A percentile compares a stretch with the other conserved stretches of the same genome.
Evolutionary conservation across 35 echinoderm and acorn worm species (phyloP).

Genomic region (Apostichopus parvimensis): DNA sequence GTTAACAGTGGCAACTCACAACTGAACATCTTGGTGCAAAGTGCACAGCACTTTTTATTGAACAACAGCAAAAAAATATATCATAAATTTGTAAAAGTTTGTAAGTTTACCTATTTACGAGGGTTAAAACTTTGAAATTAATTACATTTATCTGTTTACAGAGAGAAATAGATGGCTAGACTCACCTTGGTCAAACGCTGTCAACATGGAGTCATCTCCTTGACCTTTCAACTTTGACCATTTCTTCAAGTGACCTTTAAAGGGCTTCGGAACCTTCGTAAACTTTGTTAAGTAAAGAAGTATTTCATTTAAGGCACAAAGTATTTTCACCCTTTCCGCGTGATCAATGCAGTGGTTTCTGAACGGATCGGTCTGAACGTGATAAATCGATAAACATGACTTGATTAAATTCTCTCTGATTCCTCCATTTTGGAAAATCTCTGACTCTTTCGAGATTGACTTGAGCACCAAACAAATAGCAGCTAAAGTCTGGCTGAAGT

Average conservation of each 20-base stretch:
- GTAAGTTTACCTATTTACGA: too few species aligned
- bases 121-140: too few species aligned
- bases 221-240: not conserved
- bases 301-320: not conserved
- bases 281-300: not conserved
- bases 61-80: too few species aligned
- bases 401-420: not conserved
- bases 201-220: not conserved
- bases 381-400: constrained; percentile 7
- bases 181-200: not conserved
- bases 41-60: too few species aligned
- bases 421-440: not conserved
- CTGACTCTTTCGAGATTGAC: not conserved
- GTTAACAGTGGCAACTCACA: too few species aligned
- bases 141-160: too few species aligned
- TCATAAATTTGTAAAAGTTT: too few species aligned
- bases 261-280: not conserved
- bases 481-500: not conserved
- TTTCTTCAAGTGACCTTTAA: not conserved
- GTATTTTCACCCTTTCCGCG: not conserved
- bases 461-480: not conserved
- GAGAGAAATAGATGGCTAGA: not conserved
- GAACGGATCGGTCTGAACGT: not conserved
- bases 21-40: too few species aligned
- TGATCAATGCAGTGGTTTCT: not conserved